A percentile compares a stretch with the other conserved stretches of the same genome.
phyloP scores from a whole-genome alignment of 2,797 vertebrate genomes.

The Pampus argenteus region DNA sequence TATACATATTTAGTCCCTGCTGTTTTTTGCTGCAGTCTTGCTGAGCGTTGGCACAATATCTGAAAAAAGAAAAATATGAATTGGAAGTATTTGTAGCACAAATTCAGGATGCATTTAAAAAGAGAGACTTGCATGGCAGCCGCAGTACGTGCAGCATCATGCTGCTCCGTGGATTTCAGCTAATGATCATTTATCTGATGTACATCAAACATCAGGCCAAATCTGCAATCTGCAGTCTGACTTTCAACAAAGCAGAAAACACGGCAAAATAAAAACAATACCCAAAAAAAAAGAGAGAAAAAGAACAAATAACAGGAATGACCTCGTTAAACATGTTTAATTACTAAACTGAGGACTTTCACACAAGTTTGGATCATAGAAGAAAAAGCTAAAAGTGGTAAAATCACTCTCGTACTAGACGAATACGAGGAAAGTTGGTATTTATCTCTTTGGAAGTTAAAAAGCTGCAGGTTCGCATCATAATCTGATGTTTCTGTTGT shows the following conservation, averaged over 20 bases:
- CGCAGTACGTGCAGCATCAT: not conserved
- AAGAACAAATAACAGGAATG: no score
- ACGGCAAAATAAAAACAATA: no score
- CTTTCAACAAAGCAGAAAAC: not conserved
- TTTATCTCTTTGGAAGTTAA: not conserved
- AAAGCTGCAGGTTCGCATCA: not conserved
- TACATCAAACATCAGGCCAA: not conserved
- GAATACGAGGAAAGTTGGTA: not conserved
- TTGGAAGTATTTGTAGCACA: not conserved
- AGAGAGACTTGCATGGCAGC: not conserved
- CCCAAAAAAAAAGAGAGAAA: no score
- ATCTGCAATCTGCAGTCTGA: not conserved
- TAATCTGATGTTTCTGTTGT: not conserved
- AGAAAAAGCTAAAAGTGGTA: not conserved
- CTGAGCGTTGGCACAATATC: slow-evolving; percentile 1
- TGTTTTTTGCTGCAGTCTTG: slow-evolving; percentile 5
- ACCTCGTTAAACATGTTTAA: no score
- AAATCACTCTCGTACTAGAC: no score
- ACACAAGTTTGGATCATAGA: not conserved
- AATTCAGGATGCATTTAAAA: not conserved
- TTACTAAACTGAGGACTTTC: no score
- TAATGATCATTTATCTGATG: not conserved
- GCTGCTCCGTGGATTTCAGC: no score
- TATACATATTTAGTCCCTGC: slow-evolving; percentile 1
- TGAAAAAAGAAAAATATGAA: not conserved